Conservation (phyloP, 1,140 invertebrate species). For the Drosophila azteca region DNA sequence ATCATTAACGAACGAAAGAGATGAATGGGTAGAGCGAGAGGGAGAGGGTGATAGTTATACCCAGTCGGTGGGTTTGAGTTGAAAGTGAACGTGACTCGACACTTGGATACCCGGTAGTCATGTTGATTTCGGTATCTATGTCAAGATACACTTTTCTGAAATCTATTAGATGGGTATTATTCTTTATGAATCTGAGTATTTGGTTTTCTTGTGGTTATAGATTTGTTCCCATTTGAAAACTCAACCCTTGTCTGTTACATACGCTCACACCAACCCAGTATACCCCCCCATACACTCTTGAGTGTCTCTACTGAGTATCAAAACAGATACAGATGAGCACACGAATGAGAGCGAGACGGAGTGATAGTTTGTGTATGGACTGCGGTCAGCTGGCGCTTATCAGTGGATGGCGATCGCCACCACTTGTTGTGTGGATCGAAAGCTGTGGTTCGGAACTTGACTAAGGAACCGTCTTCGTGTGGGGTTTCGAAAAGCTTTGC, state of each 20-base stretch:
- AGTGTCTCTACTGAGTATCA: not conserved
- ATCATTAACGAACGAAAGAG: slow-evolving; percentile 2
- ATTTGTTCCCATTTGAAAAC: too few species aligned
- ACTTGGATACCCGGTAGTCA: too few species aligned
- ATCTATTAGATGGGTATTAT: too few species aligned
- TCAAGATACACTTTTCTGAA: too few species aligned
- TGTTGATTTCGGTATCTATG: too few species aligned
- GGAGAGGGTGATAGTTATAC: not conserved
- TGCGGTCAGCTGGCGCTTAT: slow-evolving; percentile 28
- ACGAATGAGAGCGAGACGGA: not conserved
- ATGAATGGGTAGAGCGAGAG: not conserved
- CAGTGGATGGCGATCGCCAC: slow-evolving; percentile 9
- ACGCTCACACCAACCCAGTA: too few species aligned
- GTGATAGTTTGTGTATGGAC: slow-evolving; percentile 27
- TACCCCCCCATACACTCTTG: too few species aligned
- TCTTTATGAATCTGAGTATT: too few species aligned
- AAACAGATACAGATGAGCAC: not conserved
- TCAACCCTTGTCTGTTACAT: too few species aligned
- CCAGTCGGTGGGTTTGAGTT: not conserved
- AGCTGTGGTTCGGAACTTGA: slow-evolving; percentile 47
- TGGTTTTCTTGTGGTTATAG: too few species aligned
- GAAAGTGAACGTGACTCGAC: not conserved
- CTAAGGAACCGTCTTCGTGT: not conserved
- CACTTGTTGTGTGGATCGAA: slow-evolving; percentile 57
- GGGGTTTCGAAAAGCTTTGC: not conserved